These are phyloP conservation scores for Fragum whitleyi DNA, from an alignment of 2,888 invertebrate genomes.

Conservation along the genomic window DNA sequence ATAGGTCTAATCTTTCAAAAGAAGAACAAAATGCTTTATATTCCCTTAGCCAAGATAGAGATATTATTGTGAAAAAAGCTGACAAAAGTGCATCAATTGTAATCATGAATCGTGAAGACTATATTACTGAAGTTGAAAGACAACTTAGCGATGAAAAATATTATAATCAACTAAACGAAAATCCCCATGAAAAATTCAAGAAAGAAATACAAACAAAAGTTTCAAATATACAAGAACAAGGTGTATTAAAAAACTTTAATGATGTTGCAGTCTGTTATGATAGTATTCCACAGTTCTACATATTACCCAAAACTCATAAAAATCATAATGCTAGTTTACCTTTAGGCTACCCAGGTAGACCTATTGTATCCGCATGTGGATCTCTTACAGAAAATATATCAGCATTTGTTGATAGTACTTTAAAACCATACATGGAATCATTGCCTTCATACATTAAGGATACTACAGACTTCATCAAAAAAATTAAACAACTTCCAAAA, in stretches of 20 bases:
- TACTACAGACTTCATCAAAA: constrained; percentile 9
- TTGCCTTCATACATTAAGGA: constrained; percentile 28
- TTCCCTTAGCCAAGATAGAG: background rate
- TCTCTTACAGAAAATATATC: constrained; percentile 27
- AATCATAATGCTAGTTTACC: background rate
- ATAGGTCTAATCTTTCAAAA: constrained; percentile 21
- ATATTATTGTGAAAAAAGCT: constrained; percentile 31
- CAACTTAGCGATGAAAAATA: constrained; percentile 12
- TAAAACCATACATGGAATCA: constrained; percentile 25
- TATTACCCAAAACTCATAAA: constrained; percentile 28
- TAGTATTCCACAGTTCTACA: constrained; percentile 31
- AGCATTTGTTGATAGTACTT: constrained; percentile 1
- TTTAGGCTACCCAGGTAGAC: constrained; percentile 23
- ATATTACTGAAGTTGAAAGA: constrained; percentile 22
- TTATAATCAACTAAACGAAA: background rate
- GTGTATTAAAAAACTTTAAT: too few species aligned
- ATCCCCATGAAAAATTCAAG: too few species aligned
- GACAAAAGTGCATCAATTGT: constrained; percentile 28
- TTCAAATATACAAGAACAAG: too few species aligned
- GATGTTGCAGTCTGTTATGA: background rate
- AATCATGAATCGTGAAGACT: constrained; percentile 30
- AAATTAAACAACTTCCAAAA: background rate
- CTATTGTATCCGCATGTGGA: constrained; percentile 28
- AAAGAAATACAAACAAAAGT: too few species aligned
- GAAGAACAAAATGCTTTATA: constrained; percentile 21